Base-by-base conservation (phyloP, 2,797 vertebrate genomes). In the Triplophysa yarkandensis region DNA sequence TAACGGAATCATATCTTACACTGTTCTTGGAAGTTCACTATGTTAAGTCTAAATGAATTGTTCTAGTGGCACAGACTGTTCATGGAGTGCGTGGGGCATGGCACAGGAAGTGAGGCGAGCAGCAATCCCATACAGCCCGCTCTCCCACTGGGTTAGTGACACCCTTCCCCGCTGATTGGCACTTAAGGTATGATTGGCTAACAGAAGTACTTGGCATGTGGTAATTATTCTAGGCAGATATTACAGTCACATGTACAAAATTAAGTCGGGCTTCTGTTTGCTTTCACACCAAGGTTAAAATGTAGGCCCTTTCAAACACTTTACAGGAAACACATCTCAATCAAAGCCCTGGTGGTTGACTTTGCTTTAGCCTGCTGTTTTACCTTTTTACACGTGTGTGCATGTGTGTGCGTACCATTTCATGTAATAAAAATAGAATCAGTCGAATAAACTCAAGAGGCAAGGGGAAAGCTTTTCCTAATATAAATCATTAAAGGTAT, bases 201-300 rank as follows among this genome's bases (percentile, higher is more conserved):
- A 81, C 83, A 80, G 55, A 82, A 70, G 83, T 39, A 16, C 50
- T 62, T 58, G 77, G 64, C 77, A 63, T 85, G 77, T 77, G 83
- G 86, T 85, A 87, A 89, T 89, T 90, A 89, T 84, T 72, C 79
- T 89, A 87, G 89, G 88, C 86, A 86, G 81, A 83, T 81, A 83
- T 87, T 88, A 84, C 86, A 85, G 88, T 90, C 54, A 69, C 74
- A 81, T 81, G 72, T 76, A 81, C 16, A 39, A 11, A 3, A 13
- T 81, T 76, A 73, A 78, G 54, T 60, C 46, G 44, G 61, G 16
- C 75, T 64, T 75, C 77, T 71, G 61, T 77, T 57, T 74, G 61
- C 62, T 65, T 57, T 48, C 63, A 65, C 50, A 65, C 71, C 71
- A 57, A 36, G 41, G 50, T 34, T 39, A 74, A 74, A 74, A 44